Percentiles rank a stretch among this genome's conserved stretches.
These are phyloP conservation scores for Sminthopsis crassicaudata DNA, from an alignment of 2,113 vertebrate genomes.

Conservation along the genomic window DNA sequence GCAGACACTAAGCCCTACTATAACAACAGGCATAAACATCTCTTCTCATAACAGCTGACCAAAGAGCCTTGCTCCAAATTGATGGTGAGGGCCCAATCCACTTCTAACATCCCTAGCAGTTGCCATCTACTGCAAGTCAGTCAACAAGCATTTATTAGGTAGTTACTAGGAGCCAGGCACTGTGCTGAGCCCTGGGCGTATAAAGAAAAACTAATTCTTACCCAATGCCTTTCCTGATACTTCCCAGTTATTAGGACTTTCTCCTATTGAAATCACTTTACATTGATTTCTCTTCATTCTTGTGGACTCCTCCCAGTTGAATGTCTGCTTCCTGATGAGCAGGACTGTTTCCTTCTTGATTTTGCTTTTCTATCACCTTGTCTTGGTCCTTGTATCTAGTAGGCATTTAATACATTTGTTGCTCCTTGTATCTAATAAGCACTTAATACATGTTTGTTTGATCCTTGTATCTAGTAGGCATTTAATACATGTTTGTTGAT, in stretches of 20 bases:
- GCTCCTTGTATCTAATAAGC: neutral
- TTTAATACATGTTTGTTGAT: neutral
- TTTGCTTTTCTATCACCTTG: neutral
- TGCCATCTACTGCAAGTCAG: neutral
- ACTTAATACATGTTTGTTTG: neutral
- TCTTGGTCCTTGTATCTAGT: neutral
- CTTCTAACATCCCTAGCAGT: neutral
- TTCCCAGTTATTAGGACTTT: neutral
- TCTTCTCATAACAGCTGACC: slow-evolving; percentile 68
- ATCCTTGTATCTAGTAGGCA: neutral
- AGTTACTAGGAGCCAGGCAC: neutral
- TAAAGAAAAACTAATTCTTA: neutral
- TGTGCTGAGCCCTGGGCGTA: neutral
- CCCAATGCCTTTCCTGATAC: neutral
- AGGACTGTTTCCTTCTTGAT: neutral
- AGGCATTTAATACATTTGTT: neutral
- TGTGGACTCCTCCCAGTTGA: neutral
- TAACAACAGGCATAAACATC: slow-evolving; percentile 43
- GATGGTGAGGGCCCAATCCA: slow-evolving; percentile 28
- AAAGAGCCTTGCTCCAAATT: slow-evolving; percentile 48
- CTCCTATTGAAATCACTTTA: neutral
- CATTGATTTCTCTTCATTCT: neutral
- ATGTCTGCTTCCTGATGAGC: neutral
- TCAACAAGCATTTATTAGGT: neutral
- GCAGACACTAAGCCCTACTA: slow-evolving; percentile 21